Conservation (phyloP, 2,888 invertebrate genomes). For the Troilus luridus region DNA sequence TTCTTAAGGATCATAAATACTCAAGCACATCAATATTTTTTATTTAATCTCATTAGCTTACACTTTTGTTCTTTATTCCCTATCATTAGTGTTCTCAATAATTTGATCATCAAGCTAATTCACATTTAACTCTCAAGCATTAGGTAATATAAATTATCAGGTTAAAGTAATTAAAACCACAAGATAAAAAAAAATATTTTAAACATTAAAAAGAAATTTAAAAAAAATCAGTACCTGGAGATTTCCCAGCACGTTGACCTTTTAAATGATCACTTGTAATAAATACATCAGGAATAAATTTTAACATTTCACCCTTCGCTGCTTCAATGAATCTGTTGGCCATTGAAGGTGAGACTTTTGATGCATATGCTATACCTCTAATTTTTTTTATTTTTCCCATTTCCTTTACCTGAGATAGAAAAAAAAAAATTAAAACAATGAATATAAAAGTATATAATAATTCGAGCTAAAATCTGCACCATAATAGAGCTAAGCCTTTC, state of each 20-base stretch:
- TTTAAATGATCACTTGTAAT: constrained; percentile 94
- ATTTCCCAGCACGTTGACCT: constrained; percentile 90
- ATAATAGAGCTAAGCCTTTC: background rate
- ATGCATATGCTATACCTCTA: constrained; percentile 90
- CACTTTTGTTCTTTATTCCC: too few species aligned
- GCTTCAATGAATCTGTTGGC: constrained; percentile 94
- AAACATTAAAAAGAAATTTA: background rate
- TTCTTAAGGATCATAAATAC: too few species aligned
- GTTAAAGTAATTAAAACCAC: background rate
- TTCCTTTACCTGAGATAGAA: constrained; percentile 73
- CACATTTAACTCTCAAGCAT: background rate
- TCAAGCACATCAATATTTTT: too few species aligned
- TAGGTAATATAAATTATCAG: background rate
- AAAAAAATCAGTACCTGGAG: constrained; percentile 73
- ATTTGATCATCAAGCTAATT: background rate
- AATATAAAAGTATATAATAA: background rate
- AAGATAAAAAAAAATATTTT: background rate
- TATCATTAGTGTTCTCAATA: too few species aligned
- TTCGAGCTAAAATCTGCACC: background rate
- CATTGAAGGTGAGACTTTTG: constrained; percentile 92
- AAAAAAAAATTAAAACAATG: background rate
- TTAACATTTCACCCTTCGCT: constrained; percentile 90
- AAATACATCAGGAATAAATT: constrained; percentile 95
- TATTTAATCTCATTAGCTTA: too few species aligned
- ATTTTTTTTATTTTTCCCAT: constrained; percentile 95